Evolutionary conservation across 2,888 invertebrate species (phyloP), one percentile per base, ranked within the genome.

Genomic region (Parnassius glacialis): DNA sequence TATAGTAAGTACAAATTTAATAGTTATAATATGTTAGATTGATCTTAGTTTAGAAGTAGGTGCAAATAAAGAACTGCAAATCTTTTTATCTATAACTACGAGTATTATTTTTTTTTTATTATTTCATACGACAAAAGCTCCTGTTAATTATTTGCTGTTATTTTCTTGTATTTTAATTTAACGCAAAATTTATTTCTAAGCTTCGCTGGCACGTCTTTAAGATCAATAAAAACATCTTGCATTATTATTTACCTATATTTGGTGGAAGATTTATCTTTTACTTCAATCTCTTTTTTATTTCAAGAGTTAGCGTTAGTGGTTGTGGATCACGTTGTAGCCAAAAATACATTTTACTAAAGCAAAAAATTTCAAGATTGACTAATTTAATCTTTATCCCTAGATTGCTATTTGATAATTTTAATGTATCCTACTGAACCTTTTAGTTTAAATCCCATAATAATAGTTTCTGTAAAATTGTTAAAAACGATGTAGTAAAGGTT

Each of bases 161-260:
- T 25, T 13, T 53, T 13, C n/a, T 48, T 41, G 53, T 41, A 53
- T 13, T 16, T 9, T 11, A 51, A n/a, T 42, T 52, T 52, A n/a
- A 42, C 52, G 34, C 34, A 34, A 34, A 34, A 34, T 34, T 51
- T 34, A 34, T 34, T 16, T 42, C 53, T 10, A n/a, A 58, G 54
- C 50, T 62, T 54, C 50, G 16, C 13, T 57, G 52, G 57, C 47
- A 62, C 53, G 57, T 47, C 47, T n/a, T 10, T 47, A 47, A 10
- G 34, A 7, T 7, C 34, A 34, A 34, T 34, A 34, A 34, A 34
- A 34, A 34, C 42, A 3, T 25, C 12, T 34, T 13, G 52, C 20
- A 16, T 34, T 43, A 42, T 42, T 48, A 50, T 48, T 11, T 53
- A 41, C 3, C 34, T 13, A 48, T 41, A 10, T 58, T 45, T 44